These are phyloP conservation scores for Oceanodroma leucorhoa DNA, from an alignment of 2,797 vertebrate genomes.

Conservation along the genomic window DNA sequence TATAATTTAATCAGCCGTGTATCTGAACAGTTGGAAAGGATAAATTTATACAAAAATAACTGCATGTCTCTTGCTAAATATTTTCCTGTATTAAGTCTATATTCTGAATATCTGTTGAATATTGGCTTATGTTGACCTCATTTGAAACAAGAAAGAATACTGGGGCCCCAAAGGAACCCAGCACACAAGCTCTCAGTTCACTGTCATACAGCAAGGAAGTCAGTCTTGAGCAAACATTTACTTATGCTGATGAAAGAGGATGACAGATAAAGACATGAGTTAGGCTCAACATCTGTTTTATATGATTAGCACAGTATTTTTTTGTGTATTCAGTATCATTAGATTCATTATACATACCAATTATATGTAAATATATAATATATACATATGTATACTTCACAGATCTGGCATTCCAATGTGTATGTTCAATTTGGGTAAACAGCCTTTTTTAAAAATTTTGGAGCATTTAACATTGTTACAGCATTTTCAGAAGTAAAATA, in stretches of 20 bases:
- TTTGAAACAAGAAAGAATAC: not conserved
- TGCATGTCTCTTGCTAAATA: not conserved
- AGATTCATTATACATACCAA: not conserved
- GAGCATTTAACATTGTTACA: not conserved
- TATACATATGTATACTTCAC: not conserved
- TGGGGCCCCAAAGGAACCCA: not conserved
- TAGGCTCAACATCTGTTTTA: not conserved
- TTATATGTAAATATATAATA: not conserved
- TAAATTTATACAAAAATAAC: not conserved
- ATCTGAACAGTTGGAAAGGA: conserved; percentile 21
- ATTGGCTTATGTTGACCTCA: not conserved
- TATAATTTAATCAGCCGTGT: conserved; percentile 23
- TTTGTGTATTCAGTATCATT: not conserved
- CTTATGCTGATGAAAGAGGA: not conserved
- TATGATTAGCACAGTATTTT: not conserved
- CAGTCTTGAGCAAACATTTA: not conserved
- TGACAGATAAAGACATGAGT: not conserved
- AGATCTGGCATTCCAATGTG: not conserved
- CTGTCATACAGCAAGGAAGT: not conserved
- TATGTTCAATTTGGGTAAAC: not conserved
- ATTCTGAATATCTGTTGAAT: not conserved
- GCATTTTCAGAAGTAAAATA: not conserved
- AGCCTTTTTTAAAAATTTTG: not conserved
- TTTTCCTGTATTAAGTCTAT: not conserved
- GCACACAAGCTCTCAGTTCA: not conserved